Evolutionary conservation across 2,113 vertebrate species (phyloP).

Genomic region (Oryzias melastigma): DNA sequence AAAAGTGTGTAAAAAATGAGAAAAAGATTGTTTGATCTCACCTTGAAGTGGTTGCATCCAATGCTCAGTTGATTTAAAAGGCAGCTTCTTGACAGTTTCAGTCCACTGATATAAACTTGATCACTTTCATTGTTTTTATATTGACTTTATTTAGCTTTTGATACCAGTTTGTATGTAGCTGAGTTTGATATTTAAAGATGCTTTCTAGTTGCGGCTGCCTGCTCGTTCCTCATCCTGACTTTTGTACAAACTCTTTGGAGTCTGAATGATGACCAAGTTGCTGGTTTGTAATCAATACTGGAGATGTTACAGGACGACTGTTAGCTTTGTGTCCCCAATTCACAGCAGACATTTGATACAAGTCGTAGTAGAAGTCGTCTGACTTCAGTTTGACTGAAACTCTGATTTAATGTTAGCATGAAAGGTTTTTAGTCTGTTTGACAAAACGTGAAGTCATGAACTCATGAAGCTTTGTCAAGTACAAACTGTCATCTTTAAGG

Average conservation of each 20-base stretch:
- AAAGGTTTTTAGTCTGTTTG: background rate
- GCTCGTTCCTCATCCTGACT: background rate
- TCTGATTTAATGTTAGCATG: background rate
- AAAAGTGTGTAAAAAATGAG: too few species aligned
- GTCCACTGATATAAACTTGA: slow-evolving; percentile 5
- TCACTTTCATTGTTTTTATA: slow-evolving; percentile 24
- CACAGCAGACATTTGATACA: too few species aligned
- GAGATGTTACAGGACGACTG: background rate
- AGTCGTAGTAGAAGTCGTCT: too few species aligned
- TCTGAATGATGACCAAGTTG: background rate
- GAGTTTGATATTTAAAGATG: slow-evolving; percentile 24
- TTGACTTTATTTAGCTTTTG: slow-evolving; percentile 27
- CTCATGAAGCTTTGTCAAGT: background rate
- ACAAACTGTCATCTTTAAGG: background rate
- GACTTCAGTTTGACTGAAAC: background rate
- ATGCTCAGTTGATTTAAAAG: slow-evolving; percentile 1
- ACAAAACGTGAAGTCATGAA: background rate
- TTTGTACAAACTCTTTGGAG: background rate
- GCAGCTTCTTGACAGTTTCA: slow-evolving; percentile 30
- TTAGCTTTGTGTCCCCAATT: background rate
- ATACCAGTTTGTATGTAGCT: slow-evolving; percentile 37
- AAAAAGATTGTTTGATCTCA: slow-evolving; percentile 14
- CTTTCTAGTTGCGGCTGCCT: slow-evolving; percentile 4
- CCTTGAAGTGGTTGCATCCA: slow-evolving; percentile 4
- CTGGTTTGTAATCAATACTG: slow-evolving; percentile 6